A percentile compares a stretch with the other conserved stretches of the same genome.
Evolutionary conservation across 2,888 invertebrate species (phyloP).

Genomic region (Deroplatys truncata): DNA sequence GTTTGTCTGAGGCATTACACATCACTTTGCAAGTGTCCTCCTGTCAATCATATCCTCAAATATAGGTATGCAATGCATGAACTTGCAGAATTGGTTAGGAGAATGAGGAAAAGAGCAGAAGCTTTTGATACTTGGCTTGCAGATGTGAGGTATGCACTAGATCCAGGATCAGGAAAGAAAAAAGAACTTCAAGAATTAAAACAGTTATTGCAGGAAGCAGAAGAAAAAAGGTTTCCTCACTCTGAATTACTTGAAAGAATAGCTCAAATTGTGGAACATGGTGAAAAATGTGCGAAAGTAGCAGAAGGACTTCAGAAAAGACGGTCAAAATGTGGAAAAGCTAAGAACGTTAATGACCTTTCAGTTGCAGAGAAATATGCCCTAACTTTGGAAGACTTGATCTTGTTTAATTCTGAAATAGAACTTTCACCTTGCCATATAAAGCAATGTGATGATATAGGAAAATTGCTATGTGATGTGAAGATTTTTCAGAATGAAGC

Average conservation of each 20-base stretch:
- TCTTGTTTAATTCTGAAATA: conserved; percentile 83
- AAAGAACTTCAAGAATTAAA: conserved; percentile 57
- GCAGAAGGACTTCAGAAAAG: conserved; percentile 82
- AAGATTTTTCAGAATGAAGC: conserved; percentile 71
- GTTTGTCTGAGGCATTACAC: conserved; percentile 87
- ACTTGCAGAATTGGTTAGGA: conserved; percentile 82
- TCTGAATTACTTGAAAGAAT: conserved; percentile 55
- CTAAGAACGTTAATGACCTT: not conserved
- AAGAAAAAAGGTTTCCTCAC: conserved; percentile 70
- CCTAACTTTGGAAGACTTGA: conserved; percentile 81
- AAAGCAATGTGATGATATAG: conserved; percentile 75
- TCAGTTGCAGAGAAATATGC: conserved; percentile 52
- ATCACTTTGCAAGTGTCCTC: conserved; percentile 76
- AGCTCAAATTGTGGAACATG: conserved; percentile 72
- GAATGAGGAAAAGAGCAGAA: conserved; percentile 81
- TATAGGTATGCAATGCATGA: conserved; percentile 93
- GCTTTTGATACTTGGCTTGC: conserved; percentile 89
- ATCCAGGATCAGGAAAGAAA: conserved; percentile 39
- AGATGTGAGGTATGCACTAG: conserved; percentile 78
- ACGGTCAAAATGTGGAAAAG: conserved; percentile 52
- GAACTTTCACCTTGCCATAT: conserved; percentile 81
- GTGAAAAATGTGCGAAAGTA: conserved; percentile 87
- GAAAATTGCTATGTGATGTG: conserved; percentile 70
- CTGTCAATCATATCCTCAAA: conserved; percentile 66
- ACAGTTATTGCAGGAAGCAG: conserved; percentile 67